phyloP scores from a whole-genome alignment of 2,888 invertebrate genomes.

The Drosophila anomelani region DNA sequence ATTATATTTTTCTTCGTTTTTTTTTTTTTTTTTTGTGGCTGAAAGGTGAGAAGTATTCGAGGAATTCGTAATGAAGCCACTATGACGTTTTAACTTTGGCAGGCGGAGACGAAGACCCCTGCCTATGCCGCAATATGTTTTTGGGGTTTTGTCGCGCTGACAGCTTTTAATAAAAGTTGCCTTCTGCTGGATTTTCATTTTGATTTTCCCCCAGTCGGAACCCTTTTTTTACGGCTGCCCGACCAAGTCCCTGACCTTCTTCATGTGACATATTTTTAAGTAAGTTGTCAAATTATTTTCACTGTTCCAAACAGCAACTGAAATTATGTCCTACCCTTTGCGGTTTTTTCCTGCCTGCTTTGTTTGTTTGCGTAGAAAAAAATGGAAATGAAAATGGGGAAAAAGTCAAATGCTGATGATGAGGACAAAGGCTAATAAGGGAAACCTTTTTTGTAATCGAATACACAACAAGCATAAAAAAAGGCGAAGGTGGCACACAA shows the following conservation, averaged over 20 bases:
- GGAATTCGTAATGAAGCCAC: conserved; percentile 63
- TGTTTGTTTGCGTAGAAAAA: conserved; percentile 26
- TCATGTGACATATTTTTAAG: conserved; percentile 45
- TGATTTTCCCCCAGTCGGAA: conserved; percentile 37
- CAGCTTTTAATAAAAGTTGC: conserved; percentile 62
- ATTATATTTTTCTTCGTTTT: not conserved
- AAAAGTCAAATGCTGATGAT: conserved; percentile 53
- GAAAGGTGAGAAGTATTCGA: conserved; percentile 35
- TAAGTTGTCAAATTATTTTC: conserved; percentile 62
- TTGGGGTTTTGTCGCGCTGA: conserved; percentile 43
- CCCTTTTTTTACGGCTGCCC: conserved; percentile 26
- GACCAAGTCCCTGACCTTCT: conserved; percentile 35
- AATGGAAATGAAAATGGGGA: conserved; percentile 15
- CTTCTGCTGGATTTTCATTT: conserved; percentile 48
- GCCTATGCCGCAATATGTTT: conserved; percentile 39
- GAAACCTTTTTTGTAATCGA: conserved; percentile 50
- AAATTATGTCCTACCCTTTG: conserved; percentile 37
- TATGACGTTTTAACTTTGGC: conserved; percentile 58
- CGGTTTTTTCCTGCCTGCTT: conserved; percentile 23
- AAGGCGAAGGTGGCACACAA: conserved; percentile 14
- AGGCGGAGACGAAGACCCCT: not conserved
- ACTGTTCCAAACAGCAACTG: conserved; percentile 31
- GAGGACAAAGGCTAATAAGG: conserved; percentile 55
- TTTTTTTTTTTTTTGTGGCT: conserved; percentile 18
- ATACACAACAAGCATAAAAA: conserved; percentile 36